These are phyloP conservation scores for Python bivittatus DNA, from an alignment of 2,113 vertebrate species.

Conservation along the genomic window DNA sequence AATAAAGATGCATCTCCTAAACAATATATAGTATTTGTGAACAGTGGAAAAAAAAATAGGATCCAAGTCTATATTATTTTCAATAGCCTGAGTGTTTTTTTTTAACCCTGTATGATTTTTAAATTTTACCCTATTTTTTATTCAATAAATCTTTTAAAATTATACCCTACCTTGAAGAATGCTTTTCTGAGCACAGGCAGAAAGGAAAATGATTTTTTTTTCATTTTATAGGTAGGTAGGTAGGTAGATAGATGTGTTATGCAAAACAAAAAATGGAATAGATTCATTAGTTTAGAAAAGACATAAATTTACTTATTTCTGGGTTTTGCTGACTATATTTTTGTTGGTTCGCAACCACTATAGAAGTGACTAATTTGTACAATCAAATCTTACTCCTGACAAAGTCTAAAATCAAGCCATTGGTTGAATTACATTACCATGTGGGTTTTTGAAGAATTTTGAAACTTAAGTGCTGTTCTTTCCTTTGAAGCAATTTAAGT, in stretches of 20 bases:
- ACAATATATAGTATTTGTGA: background rate
- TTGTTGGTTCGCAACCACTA: slow-evolving; percentile 1
- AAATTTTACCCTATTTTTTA: background rate
- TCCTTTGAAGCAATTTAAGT: slow-evolving; percentile 22
- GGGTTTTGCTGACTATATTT: slow-evolving; percentile 18
- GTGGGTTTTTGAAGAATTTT: slow-evolving; percentile 18
- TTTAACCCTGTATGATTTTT: background rate
- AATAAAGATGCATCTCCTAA: background rate
- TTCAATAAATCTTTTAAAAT: background rate
- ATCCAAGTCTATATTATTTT: background rate
- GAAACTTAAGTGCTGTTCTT: background rate
- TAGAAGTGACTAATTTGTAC: slow-evolving; percentile 2
- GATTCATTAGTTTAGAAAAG: background rate
- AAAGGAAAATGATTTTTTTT: background rate
- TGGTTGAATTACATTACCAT: slow-evolving; percentile 37
- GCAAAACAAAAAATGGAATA: background rate
- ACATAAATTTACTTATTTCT: slow-evolving; percentile 24
- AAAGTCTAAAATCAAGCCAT: slow-evolving; percentile 31
- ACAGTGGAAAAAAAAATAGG: background rate
- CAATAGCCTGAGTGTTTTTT: background rate
- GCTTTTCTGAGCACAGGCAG: background rate
- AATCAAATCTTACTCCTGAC: slow-evolving; percentile 24
- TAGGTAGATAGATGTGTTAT: too few species aligned
- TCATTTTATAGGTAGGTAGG: background rate
- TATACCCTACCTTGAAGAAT: background rate